A percentile compares a stretch with the other conserved stretches of the same genome.
phyloP scores from a whole-genome alignment of 2,888 invertebrate genomes.

The Drosophila tanythrix region DNA sequence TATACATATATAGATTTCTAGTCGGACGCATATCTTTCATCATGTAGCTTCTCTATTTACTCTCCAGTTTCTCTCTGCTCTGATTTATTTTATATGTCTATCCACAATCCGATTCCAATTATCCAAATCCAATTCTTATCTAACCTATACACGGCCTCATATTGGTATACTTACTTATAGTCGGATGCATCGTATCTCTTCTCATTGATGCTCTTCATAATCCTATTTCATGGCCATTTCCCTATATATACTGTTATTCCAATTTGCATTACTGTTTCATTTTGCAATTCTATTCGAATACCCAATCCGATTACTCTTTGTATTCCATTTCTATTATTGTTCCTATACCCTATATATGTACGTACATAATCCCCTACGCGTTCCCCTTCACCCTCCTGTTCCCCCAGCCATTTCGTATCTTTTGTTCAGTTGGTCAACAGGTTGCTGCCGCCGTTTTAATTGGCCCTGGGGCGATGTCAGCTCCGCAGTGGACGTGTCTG shows the following conservation, averaged over 20 bases:
- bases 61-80: not conserved
- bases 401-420: conserved; percentile 8
- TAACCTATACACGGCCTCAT: not conserved
- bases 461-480: conserved; percentile 20
- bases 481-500: conserved; percentile 6
- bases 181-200: not conserved
- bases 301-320: not conserved
- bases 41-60: not conserved
- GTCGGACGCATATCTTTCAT: not conserved
- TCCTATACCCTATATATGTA: not conserved
- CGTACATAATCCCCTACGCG: not conserved
- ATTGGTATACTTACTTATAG: not conserved
- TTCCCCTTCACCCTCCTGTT: not conserved
- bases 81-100: not conserved
- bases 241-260: not conserved
- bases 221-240: not conserved
- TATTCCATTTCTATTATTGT: not conserved
- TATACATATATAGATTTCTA: not conserved
- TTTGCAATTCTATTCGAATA: conserved; percentile 6
- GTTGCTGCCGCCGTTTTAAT: conserved; percentile 49
- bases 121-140: not conserved
- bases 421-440: conserved; percentile 46
- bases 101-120: not conserved
- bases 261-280: conserved; percentile 10
- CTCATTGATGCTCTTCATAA: not conserved